Percentiles rank a stretch among this genome's conserved stretches.
phyloP scores from a whole-genome alignment of 2,113 vertebrate species.

The Corythornis cristatus region DNA sequence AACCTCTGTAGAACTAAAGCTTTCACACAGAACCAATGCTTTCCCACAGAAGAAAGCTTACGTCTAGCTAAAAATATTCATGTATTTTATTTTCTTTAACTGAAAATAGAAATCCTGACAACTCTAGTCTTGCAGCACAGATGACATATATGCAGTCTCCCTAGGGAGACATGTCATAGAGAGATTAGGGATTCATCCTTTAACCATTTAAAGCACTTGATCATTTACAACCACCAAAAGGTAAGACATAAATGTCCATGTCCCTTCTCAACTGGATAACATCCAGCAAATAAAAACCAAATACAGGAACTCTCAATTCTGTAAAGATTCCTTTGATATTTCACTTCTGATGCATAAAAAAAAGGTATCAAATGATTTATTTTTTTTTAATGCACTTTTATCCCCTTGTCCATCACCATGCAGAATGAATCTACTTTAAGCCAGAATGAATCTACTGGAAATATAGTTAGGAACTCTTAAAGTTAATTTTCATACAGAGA shows the following conservation, averaged over 20 bases:
- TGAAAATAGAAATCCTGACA: conserved; percentile 16
- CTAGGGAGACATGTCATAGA: background rate
- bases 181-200: background rate
- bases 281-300: background rate
- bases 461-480: background rate
- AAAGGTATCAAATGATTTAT: background rate
- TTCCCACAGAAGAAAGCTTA: conserved; percentile 28
- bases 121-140: background rate
- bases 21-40: background rate
- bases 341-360: background rate
- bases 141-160: background rate
- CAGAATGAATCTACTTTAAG: background rate
- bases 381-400: background rate
- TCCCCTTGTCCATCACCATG: background rate
- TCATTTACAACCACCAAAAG: background rate
- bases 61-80: conserved; percentile 1
- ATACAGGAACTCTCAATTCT: background rate
- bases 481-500: background rate
- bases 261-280: background rate
- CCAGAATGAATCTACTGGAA: background rate
- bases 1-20: background rate
- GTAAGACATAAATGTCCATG: background rate
- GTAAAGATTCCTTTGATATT: background rate
- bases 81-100: background rate
- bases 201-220: background rate